Base-by-base conservation (phyloP, 2,888 invertebrate genomes). In the Dendrolimus pini region DNA sequence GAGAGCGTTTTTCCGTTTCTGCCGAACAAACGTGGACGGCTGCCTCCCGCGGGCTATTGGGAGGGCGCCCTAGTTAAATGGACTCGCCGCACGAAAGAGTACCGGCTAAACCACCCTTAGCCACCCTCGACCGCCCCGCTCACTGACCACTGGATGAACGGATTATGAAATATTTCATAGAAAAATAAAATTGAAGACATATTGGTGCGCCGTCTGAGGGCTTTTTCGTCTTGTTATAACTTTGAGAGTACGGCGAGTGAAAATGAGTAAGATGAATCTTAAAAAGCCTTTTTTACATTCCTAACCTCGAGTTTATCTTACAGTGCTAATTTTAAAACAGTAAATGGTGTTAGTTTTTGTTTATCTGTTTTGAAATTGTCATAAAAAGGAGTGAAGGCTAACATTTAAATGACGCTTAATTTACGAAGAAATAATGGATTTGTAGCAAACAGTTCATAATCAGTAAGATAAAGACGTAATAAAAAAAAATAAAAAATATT, bases 151-250 rank as follows among this genome's bases (percentile, higher is more conserved):
- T 80, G 78, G 80, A 80, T 80, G 80, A 83, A 78, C 77, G 84
- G 82, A 84, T 84, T 82, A 84, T 80, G 80, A 80, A 85, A 85
- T 83, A 84, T 83, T 83, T 82, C 78, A 81, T 80, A 70, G 74
- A 71, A 73, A 80, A 80, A 80, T 77, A 76, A 74, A 71, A 68
- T 68, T 72, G 63, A 74, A 75, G 78, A 75, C 74, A 70, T 69
- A 69, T 63, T 66, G 71, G 61, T 59, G 59, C 56, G 56, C 62
- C 63, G 65, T 67, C 65, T 65, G 66, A 64, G 59, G 62, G 64
- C 59, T 65, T 66, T 64, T 65, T 67, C 57, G 58, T 66, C 67
- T 69, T 67, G 70, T 71, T 69, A 66, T 68, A 66, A 70, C 61
- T 70, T 65, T 60, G 56, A 62, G 66, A 66, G 55, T 69, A 47